Evolutionary conservation across 1,140 invertebrate genomes (phyloP).

Genomic region (Gryllus bimaculatus): DNA sequence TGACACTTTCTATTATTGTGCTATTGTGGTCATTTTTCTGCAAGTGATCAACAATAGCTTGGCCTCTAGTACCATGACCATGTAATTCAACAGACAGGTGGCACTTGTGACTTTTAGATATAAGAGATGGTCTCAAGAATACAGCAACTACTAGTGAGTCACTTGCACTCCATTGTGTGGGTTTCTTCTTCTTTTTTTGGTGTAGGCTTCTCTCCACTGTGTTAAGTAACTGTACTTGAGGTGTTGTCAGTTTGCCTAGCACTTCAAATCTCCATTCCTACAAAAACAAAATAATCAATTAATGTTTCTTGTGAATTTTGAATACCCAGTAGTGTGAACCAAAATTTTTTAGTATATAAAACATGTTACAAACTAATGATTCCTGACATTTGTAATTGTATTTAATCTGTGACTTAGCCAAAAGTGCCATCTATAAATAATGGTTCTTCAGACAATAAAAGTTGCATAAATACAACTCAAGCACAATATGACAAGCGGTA

Average conservation of each 20-base stretch:
- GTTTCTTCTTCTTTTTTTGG: slow-evolving; percentile 19
- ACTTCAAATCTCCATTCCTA: slow-evolving; percentile 47
- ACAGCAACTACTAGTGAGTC: slow-evolving; percentile 46
- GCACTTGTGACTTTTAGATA: slow-evolving; percentile 31
- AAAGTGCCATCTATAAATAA: not conserved
- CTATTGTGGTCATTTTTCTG: slow-evolving; percentile 37
- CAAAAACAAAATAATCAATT: slow-evolving; percentile 23
- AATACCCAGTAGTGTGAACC: not conserved
- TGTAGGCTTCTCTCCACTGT: slow-evolving; percentile 40
- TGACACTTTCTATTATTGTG: slow-evolving; percentile 35
- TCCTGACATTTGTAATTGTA: not conserved
- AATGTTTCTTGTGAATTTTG: not conserved
- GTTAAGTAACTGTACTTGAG: slow-evolving; percentile 41
- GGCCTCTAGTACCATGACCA: slow-evolving; percentile 45
- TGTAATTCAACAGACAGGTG: slow-evolving; percentile 46
- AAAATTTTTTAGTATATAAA: not conserved
- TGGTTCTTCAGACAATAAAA: not conserved
- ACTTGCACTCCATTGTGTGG: slow-evolving; percentile 39
- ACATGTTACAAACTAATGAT: not conserved
- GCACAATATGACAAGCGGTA: slow-evolving; percentile 29
- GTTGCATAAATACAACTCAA: not conserved
- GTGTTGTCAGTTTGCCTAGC: slow-evolving; percentile 35
- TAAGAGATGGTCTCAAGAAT: slow-evolving; percentile 35
- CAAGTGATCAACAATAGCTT: slow-evolving; percentile 48
- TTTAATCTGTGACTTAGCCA: not conserved